These are phyloP conservation scores for Isichthys henryi DNA, from an alignment of 2,113 vertebrate species.

Conservation along the genomic window DNA sequence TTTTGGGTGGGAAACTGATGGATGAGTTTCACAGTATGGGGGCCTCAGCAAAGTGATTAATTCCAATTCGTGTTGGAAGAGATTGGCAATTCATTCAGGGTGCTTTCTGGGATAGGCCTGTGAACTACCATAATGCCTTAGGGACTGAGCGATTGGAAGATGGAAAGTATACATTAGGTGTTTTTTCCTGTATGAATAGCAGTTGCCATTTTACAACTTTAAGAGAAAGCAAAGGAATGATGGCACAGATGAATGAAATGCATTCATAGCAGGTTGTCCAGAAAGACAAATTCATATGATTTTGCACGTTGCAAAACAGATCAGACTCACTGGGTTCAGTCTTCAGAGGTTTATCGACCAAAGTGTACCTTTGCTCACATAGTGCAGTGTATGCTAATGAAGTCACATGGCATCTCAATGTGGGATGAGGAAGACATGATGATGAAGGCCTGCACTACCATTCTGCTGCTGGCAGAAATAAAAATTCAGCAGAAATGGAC, in stretches of 20 bases:
- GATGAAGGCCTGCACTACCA: background rate
- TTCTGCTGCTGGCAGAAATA: background rate
- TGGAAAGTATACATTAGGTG: background rate
- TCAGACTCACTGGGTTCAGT: background rate
- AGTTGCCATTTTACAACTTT: background rate
- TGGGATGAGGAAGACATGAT: background rate
- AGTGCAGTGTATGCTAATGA: background rate
- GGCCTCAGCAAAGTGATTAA: background rate
- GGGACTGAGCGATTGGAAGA: background rate
- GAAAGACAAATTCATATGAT: background rate
- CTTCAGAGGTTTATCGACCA: background rate
- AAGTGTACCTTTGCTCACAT: background rate
- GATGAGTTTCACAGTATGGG: background rate
- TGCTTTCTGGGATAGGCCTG: background rate
- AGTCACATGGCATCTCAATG: background rate
- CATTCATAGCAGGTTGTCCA: background rate
- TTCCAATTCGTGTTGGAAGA: background rate
- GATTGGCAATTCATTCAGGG: background rate
- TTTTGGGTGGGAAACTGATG: background rate
- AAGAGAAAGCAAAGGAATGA: background rate
- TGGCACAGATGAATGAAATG: background rate
- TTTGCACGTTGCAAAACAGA: background rate
- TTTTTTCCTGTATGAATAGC: background rate
- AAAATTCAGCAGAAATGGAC: background rate
- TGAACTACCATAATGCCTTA: background rate